phyloP scores from a whole-genome alignment of 2,888 invertebrate species.

The Sesia bembeciformis region DNA sequence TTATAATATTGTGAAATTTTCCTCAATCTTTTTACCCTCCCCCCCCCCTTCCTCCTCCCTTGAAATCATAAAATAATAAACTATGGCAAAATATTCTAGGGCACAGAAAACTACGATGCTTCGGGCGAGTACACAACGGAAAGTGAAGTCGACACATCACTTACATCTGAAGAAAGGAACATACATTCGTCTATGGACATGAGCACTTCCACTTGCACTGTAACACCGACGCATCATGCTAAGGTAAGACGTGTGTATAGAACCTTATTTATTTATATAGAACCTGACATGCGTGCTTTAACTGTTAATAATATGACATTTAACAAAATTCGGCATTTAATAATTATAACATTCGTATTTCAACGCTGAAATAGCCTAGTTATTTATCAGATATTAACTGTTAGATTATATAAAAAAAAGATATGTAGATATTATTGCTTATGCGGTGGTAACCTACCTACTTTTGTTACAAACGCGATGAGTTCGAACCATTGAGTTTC shows the following conservation, averaged over 20 bases:
- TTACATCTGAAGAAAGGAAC: constrained; percentile 85
- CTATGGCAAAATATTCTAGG: constrained; percentile 36
- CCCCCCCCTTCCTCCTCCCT: too few species aligned
- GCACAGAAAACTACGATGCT: constrained; percentile 87
- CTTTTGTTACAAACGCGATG: too few species aligned
- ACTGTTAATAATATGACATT: background rate
- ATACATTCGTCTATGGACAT: constrained; percentile 79
- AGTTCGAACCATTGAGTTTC: too few species aligned
- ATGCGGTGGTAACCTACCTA: too few species aligned
- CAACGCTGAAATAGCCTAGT: too few species aligned
- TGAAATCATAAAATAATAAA: too few species aligned
- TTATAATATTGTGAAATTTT: too few species aligned
- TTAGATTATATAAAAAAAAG: too few species aligned
- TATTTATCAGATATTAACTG: too few species aligned
- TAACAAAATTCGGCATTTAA: background rate
- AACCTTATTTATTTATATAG: background rate
- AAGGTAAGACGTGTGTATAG: constrained; percentile 37
- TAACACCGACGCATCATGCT: constrained; percentile 75
- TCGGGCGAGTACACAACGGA: constrained; percentile 92
- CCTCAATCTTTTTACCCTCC: too few species aligned
- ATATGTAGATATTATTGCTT: too few species aligned
- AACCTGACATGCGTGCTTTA: background rate
- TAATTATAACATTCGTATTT: too few species aligned
- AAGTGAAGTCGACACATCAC: constrained; percentile 80
- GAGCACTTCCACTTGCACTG: constrained; percentile 71